Base-by-base conservation (phyloP, 2,888 invertebrate species). In the Polyommatus icarus region DNA sequence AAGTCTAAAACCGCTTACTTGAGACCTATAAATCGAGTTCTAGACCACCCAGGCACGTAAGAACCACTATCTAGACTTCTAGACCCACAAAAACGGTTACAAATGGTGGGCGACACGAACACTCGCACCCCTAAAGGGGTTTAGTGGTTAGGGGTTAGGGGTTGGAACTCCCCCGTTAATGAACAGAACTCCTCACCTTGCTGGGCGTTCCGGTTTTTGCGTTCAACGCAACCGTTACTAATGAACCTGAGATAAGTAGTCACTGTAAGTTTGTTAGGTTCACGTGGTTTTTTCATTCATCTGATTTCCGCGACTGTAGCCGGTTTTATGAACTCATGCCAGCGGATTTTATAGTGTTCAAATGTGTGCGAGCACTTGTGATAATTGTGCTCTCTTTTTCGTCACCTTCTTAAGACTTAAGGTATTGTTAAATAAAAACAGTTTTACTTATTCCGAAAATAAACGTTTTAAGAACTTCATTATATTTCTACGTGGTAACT, bases 151-250 rank as follows among this genome's bases (percentile, higher is more conserved):
- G 67, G 61, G 61, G 61, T 10, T 61, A 24, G 24, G 61, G 61
- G 24, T 18, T n/a, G 10, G 20, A 20, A 12, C 46, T 50, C 40
- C 75, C 50, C 29, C 50, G 75, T 50, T 75, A 75, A 75, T 75
- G 75, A 75, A 75, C 54, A 24, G 75, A 75, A 75, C 50, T 75
- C 50, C 75, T 75, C 75, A 75, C 75, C 75, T 75, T 75, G 75
- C 54, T 54, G 20, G 20, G 32, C 40, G 40, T 72, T 72, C 50
- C 29, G 29, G 75, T 75, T 75, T 75, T 75, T 75, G 75, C 75
- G 75, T 54, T 32, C 29, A 24, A 75, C 50, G 46, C 50, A 72
- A 67, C 29, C 15, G 50, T 75, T 3, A 75, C 24, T 15, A 50
- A 75, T 29, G 75, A 75, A 67, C 15, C 12, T 54, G 29, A 12